Evolutionary conservation across 2,113 vertebrate genomes (phyloP), one percentile per base, ranked within the genome.

Genomic region (Malurus elegans): DNA sequence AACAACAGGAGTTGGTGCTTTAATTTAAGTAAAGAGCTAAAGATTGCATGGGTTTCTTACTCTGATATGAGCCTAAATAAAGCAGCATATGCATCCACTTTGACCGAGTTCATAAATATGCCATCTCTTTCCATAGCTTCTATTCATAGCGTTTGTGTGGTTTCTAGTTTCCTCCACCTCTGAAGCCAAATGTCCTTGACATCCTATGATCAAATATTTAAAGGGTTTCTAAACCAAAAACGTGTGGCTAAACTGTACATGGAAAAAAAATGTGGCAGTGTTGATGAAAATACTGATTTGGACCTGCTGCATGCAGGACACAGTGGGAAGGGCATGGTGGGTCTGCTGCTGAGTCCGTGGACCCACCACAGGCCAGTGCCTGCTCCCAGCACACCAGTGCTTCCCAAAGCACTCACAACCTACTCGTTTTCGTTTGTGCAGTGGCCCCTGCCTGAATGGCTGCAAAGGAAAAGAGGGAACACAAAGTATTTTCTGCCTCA

Each of bases 91-190:
- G 93, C 94, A 97, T 97, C 96, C 88, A 88, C 94, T 94, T 91
- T 97, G 95, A 94, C 97, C 38, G 60, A 86, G 95, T 95, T 95
- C 92, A 91, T 93, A 96, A 91, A 92, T 71, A 80, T 82, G 47
- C 94, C 74, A 53, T 86, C 57, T 90, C 95, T 94, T 95, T 65
- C 81, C 93, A 84, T 81, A 36, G 92, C 89, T 95, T 95, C 98
- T 98, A 97, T 98, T 98, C 94, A 96, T 97, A 97, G 96, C 92
- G 24, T 93, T 92, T 96, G 95, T 96, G 69, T 96, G 96, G 96
- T 96, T 97, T 97, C 95, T 90, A 94, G 91, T 94, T 97, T 96
- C 95, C 85, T 96, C 54, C 26, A 86, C 85, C 85, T 96, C 97
- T 88, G 74, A 78, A 92, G 92, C 89, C 80, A 75, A 45, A 92